These are phyloP conservation scores for Hydrocynus forskahlii DNA, from an alignment of 2,797 vertebrate genomes.

Conservation along the genomic window DNA sequence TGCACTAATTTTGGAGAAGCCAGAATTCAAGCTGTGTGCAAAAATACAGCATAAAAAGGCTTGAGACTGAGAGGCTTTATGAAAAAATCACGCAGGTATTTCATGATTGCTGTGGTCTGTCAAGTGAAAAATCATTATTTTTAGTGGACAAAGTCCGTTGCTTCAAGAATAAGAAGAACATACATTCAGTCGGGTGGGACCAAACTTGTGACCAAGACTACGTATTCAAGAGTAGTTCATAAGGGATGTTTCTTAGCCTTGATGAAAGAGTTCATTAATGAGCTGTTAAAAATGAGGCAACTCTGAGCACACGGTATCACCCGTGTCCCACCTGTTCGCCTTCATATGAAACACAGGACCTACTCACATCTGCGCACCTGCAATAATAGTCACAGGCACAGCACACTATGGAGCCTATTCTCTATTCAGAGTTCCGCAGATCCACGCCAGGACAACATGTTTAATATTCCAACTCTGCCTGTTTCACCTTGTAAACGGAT, in stretches of 20 bases:
- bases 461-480: constrained; percentile 8
- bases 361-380: constrained; percentile 74
- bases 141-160: background rate
- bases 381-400: constrained; percentile 66
- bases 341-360: constrained; percentile 25
- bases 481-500: constrained; percentile 36
- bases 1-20: background rate
- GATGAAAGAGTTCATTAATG: constrained; percentile 17
- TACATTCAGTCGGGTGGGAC: background rate
- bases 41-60: constrained; percentile 23
- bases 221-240: background rate
- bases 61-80: background rate
- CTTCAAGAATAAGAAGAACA: background rate
- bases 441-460: background rate
- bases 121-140: background rate
- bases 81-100: background rate
- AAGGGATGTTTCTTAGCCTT: background rate
- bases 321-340: constrained; percentile 27
- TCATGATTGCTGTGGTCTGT: background rate
- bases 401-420: constrained; percentile 23
- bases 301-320: background rate
- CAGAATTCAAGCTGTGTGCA: constrained; percentile 17
- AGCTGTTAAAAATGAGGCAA: constrained; percentile 10
- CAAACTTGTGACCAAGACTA: background rate
- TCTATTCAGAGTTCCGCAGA: constrained; percentile 17